These are phyloP conservation scores for Rhagonycha lutea DNA, from an alignment of 2,888 invertebrate genomes.

Conservation along the genomic window DNA sequence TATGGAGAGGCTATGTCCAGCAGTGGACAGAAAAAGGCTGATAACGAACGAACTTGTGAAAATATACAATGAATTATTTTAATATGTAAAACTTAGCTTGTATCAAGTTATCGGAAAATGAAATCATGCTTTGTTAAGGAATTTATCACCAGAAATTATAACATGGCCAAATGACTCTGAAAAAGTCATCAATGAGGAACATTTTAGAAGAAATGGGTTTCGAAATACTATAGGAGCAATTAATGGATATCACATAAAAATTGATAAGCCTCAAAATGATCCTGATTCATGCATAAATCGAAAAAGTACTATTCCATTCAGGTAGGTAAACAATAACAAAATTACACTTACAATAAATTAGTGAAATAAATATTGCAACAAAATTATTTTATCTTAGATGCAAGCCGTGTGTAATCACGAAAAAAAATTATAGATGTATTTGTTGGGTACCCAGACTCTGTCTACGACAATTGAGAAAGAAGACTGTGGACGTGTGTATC, in stretches of 20 bases:
- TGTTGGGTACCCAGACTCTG: conserved; percentile 17
- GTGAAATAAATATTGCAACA: too few species aligned
- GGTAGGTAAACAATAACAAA: too few species aligned
- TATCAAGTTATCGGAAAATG: too few species aligned
- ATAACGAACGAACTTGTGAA: too few species aligned
- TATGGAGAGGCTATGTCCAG: too few species aligned
- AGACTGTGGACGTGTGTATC: conserved; percentile 5
- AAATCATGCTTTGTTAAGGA: neutral
- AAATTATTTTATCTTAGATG: too few species aligned
- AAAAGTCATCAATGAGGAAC: neutral
- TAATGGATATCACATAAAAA: neutral
- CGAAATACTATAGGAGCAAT: neutral
- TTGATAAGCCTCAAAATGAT: neutral
- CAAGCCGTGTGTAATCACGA: conserved; percentile 15
- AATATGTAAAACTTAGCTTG: too few species aligned
- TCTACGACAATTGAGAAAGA: conserved; percentile 8
- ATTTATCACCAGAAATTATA: neutral
- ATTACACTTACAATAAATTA: too few species aligned
- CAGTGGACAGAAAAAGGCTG: too few species aligned
- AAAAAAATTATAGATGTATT: conserved; percentile 6
- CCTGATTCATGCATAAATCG: conserved; percentile 10
- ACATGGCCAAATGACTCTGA: neutral
- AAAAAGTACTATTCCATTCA: conserved; percentile 15
- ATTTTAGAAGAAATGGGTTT: neutral
- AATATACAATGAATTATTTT: too few species aligned